Evolutionary conservation across 2,113 vertebrate genomes (phyloP).

Genomic region (Pitta sordida): DNA sequence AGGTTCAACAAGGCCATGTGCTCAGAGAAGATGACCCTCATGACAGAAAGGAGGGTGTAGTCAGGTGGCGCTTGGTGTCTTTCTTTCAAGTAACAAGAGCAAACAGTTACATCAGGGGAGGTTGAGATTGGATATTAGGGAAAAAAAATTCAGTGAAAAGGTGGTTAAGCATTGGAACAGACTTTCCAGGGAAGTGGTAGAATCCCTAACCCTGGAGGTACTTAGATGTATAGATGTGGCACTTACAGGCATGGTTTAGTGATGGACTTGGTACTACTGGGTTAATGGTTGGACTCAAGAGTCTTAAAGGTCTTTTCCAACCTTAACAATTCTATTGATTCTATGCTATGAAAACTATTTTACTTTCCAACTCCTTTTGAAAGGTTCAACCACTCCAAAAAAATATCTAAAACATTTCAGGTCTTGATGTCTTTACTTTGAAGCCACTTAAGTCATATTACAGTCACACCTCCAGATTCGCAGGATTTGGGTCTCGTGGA

Average conservation of each 20-base stretch:
- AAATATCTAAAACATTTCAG: neutral
- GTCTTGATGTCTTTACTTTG: neutral
- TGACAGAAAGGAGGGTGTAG: neutral
- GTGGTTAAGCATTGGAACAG: neutral
- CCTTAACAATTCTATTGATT: neutral
- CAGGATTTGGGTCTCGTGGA: no score
- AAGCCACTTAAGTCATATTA: neutral
- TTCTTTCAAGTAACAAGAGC: neutral
- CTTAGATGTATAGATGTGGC: accelerated
- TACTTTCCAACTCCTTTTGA: neutral
- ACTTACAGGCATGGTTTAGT: neutral
- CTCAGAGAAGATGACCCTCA: neutral
- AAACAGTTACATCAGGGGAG: neutral
- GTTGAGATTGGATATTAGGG: neutral
- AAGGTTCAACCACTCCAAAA: neutral
- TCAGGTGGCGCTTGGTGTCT: neutral
- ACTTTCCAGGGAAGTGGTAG: neutral
- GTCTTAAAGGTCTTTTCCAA: neutral
- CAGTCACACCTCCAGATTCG: no score
- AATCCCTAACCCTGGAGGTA: neutral
- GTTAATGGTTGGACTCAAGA: accelerated
- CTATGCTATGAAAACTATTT: neutral
- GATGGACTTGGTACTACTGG: neutral
- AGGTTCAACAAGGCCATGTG: neutral
- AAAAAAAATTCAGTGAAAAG: neutral